Evolutionary conservation across 2,113 vertebrate species (phyloP), one percentile per base, ranked within the genome.

Genomic region (Strigops habroptila): DNA sequence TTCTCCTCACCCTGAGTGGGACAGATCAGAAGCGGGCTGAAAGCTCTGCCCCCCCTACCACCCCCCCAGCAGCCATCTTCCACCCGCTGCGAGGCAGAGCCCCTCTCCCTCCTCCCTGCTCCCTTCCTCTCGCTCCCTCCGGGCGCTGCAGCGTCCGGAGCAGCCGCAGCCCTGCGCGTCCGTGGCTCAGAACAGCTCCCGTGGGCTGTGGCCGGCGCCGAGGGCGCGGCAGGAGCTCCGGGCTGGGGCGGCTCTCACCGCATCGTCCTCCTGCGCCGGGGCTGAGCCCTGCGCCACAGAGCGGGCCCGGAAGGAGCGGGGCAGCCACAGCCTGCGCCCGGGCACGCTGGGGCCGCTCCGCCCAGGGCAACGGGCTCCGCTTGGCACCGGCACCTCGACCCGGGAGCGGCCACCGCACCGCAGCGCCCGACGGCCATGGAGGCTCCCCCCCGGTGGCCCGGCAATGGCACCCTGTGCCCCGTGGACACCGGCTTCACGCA

Each of bases 401-500:
- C 13, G 14, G 9, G 21, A 59, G 57, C 21, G 33, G 35, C 35
- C 35, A 0, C 4, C 3, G 2, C 14, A 46, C 24, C 2, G 0
- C 60, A 1, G 59, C 1, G 0, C 67, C 69, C 11, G 1, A 75
- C 84, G 91, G 86, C 80, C 8, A 3, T 3, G 0, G 51, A 30
- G 67, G 16, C 30, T 52, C 5, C 25, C 9, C 0, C 21, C 17
- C 1, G 9, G 1, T 14, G 39, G 77, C 16, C 44, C 3, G 6
- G 92, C 63, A 95, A 94, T 2, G 35, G 35, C 84, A 94, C 9
- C 13, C 5, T 1, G 5, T 96, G 95, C 67, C 27, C 74, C 0
- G 90, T 94, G 90, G 79, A 97, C 3, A 2, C 82, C 6, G 35
- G 76, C 23, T 98, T 98, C 17, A 25, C 85, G 12, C 39, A 90